These are phyloP conservation scores for Ctena decussata DNA, from an alignment of 2,888 invertebrate species.

Conservation along the genomic window DNA sequence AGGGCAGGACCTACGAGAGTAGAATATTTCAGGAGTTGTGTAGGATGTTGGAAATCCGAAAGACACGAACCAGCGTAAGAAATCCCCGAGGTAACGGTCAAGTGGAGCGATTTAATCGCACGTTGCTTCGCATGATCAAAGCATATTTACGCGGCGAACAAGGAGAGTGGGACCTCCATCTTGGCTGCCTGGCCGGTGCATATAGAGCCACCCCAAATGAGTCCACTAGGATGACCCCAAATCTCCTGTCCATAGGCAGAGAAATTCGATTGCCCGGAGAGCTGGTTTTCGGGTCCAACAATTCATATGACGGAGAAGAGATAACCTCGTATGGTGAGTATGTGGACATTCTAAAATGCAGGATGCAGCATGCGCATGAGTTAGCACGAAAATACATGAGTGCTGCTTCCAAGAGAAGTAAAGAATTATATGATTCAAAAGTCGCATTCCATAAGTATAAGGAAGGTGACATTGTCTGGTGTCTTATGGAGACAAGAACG, in stretches of 20 bases:
- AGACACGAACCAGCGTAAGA: conserved; percentile 42
- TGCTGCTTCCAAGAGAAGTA: not conserved
- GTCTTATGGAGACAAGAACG: not conserved
- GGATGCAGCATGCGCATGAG: not conserved
- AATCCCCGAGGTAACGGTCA: conserved; percentile 32
- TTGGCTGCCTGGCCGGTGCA: conserved; percentile 40
- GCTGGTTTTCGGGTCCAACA: conserved; percentile 5
- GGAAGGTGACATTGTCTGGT: not conserved
- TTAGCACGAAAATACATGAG: not conserved
- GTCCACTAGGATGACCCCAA: conserved; percentile 34
- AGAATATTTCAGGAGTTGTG: no score
- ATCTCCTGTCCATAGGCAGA: conserved; percentile 26
- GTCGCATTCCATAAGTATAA: not conserved
- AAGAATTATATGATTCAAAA: not conserved
- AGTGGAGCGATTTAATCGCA: conserved; percentile 39
- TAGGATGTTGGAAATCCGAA: no score
- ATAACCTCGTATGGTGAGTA: not conserved
- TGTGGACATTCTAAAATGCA: not conserved
- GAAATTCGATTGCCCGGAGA: conserved; percentile 37
- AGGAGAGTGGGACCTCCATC: conserved; percentile 43
- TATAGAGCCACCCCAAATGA: conserved; percentile 38
- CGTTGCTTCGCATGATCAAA: conserved; percentile 39
- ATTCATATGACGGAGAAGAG: not conserved
- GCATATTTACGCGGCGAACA: conserved; percentile 41
- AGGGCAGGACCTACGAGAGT: conserved; percentile 25